These are phyloP conservation scores for Trichoplax adhaerens DNA, from an alignment of 37 sponge, comb jelly and placozoan species.

Conservation along the genomic window DNA sequence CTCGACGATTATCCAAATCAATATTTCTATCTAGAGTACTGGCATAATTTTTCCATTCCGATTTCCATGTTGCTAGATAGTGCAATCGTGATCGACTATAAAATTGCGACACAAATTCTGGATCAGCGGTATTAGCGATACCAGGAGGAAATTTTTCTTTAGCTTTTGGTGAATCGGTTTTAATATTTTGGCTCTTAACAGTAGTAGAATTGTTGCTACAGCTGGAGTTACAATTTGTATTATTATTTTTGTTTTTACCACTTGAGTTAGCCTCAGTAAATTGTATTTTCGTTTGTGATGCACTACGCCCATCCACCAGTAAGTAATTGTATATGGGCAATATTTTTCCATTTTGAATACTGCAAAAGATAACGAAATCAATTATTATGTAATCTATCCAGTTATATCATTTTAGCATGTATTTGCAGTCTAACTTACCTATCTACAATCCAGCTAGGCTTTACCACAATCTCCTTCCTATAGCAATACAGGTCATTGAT, in stretches of 20 bases:
- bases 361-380: background rate
- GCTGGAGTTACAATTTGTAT: too few relatives aligned
- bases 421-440: background rate
- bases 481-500: background rate
- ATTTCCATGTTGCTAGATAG: conserved; percentile 69
- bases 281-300: too few relatives aligned
- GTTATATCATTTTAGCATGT: too few relatives aligned
- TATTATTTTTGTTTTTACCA: too few relatives aligned
- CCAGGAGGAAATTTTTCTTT: too few relatives aligned
- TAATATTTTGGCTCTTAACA: too few relatives aligned
- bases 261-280: too few relatives aligned
- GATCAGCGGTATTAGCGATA: background rate
- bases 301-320: conserved; percentile 1
- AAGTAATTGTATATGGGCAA: conserved; percentile 26
- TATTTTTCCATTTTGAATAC: conserved; percentile 30
- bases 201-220: too few relatives aligned
- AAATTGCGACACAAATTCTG: conserved; percentile 55
- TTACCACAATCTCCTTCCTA: conserved; percentile 17
- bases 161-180: too few relatives aligned
- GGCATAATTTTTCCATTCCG: conserved; percentile 53
- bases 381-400: too few relatives aligned
- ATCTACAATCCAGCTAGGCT: conserved; percentile 26
- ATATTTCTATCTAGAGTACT: conserved; percentile 1
- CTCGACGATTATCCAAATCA: too few relatives aligned
- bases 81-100: conserved; percentile 78